phyloP scores from a whole-genome alignment of 2,113 vertebrate species.

The Geococcyx californianus region DNA sequence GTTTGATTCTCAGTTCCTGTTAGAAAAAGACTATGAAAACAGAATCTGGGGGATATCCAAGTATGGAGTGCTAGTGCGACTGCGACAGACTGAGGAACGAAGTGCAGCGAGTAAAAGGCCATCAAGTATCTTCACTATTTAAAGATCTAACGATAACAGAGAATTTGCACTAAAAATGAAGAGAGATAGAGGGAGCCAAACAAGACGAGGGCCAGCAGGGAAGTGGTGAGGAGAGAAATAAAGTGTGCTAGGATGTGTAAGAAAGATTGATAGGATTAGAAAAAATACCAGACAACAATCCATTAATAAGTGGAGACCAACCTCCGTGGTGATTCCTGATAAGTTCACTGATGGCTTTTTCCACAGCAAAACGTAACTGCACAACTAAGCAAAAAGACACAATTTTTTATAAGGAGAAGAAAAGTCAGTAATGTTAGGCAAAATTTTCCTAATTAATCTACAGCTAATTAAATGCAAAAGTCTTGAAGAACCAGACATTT shows the following conservation, averaged over 20 bases:
- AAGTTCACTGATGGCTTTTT: conserved; percentile 24
- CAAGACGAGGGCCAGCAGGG: not conserved
- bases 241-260: not conserved
- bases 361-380: conserved; percentile 66
- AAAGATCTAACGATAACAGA: not conserved
- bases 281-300: conserved; percentile 38
- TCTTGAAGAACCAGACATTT: conserved; percentile 7
- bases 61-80: not conserved
- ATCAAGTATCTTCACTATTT: not conserved
- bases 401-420: conserved; percentile 54
- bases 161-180: not conserved
- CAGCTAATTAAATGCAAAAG: not conserved
- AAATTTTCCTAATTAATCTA: conserved; percentile 42
- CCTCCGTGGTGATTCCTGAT: conserved; percentile 5
- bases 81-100: not conserved
- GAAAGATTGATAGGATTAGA: not conserved
- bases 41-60: not conserved
- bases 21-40: not conserved
- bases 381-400: conserved; percentile 64
- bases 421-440: conserved; percentile 23
- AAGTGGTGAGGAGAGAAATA: not conserved
- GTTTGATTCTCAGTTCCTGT: not conserved
- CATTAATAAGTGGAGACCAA: conserved; percentile 47
- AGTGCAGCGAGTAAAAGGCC: not conserved
- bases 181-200: not conserved